These are phyloP conservation scores for Halisarca cf. caerulea DNA, from an alignment of 37 sponge, comb jelly and placozoan species.

Conservation along the genomic window DNA sequence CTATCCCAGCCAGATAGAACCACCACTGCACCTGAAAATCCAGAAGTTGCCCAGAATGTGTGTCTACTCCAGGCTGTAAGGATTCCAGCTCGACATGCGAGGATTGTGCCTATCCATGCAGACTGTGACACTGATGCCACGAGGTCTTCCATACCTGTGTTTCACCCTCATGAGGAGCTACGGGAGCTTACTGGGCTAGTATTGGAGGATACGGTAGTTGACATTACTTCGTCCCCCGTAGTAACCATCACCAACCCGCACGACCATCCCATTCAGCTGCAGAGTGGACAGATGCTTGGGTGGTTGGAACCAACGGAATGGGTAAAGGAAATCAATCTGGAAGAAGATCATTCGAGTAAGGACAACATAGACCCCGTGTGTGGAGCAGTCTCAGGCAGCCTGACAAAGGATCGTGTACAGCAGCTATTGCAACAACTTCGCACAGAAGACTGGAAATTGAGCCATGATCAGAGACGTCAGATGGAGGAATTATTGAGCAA, in stretches of 20 bases:
- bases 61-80: conserved; percentile 36
- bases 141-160: no score
- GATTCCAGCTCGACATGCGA: conserved; percentile 31
- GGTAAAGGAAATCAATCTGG: neutral
- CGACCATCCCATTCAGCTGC: conserved; percentile 1
- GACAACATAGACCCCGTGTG: no score
- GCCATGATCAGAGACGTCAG: no score
- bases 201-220: neutral
- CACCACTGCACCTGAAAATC: no score
- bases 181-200: neutral
- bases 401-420: no score
- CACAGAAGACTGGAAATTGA: no score
- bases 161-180: neutral
- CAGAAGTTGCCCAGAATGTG: neutral
- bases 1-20: no score
- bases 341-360: no score
- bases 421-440: no score
- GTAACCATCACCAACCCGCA: conserved; percentile 34
- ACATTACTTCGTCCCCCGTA: neutral
- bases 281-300: conserved; percentile 27
- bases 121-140: neutral
- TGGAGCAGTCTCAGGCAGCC: no score
- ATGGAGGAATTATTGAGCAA: no score
- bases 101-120: conserved; percentile 1
- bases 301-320: neutral